Conservation (phyloP, 2,888 invertebrate species). For the Carpatolechia fugitivella region DNA sequence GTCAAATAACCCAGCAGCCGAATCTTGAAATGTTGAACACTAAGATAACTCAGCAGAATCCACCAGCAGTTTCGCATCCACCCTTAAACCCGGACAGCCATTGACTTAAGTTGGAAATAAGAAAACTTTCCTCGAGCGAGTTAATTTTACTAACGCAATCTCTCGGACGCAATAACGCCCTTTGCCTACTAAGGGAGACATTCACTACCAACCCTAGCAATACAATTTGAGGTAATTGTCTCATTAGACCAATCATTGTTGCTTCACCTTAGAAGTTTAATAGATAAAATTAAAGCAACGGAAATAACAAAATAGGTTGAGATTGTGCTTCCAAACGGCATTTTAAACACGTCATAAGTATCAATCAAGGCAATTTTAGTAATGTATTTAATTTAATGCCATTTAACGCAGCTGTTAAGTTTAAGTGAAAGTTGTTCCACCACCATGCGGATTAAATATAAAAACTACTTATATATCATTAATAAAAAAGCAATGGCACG, state of each 20-base stretch:
- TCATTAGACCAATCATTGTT: conserved; percentile 48
- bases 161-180: conserved; percentile 32
- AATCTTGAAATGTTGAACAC: no score
- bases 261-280: conserved; percentile 23
- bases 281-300: background rate
- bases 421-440: no score
- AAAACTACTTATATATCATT: no score
- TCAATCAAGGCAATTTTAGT: no score
- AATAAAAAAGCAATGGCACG: no score
- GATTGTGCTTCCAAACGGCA: no score
- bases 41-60: background rate
- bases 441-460: no score
- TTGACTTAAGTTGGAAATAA: conserved; percentile 14
- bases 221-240: conserved; percentile 47
- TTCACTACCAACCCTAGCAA: conserved; percentile 31
- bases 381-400: no score
- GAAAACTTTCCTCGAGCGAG: conserved; percentile 12
- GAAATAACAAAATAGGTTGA: no score
- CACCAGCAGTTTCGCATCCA: background rate
- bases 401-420: no score
- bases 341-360: no score
- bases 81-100: background rate
- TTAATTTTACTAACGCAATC: conserved; percentile 27
- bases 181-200: conserved; percentile 37
- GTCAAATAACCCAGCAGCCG: no score